These are phyloP conservation scores for Tipula helvola DNA, from an alignment of 2,888 invertebrate species.

Conservation along the genomic window DNA sequence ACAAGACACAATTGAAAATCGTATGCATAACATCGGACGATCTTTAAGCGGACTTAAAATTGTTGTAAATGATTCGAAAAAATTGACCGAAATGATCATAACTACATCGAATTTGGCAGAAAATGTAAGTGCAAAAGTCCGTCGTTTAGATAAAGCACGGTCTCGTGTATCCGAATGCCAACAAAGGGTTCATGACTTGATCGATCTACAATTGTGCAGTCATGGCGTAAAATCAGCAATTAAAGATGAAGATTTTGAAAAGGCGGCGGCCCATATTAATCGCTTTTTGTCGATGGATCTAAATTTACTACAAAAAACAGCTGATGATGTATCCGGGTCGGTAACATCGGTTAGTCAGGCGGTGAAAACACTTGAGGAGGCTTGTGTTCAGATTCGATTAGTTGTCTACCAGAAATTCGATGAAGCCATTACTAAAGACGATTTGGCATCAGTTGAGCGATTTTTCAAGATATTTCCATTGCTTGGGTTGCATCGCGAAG, in stretches of 20 bases:
- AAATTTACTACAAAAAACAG: slow-evolving; percentile 59
- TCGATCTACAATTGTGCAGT: slow-evolving; percentile 89
- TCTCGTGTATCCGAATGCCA: slow-evolving; percentile 90
- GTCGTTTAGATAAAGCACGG: slow-evolving; percentile 77
- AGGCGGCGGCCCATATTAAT: slow-evolving; percentile 88
- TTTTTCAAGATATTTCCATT: slow-evolving; percentile 96
- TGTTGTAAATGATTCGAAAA: slow-evolving; percentile 64
- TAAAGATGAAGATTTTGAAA: slow-evolving; percentile 90
- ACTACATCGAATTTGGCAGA: slow-evolving; percentile 81
- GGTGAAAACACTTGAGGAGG: slow-evolving; percentile 49
- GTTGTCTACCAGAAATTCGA: slow-evolving; percentile 74
- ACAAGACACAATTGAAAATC: slow-evolving; percentile 64
- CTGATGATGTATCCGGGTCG: slow-evolving; percentile 55
- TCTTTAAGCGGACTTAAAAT: slow-evolving; percentile 67
- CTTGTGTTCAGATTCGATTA: slow-evolving; percentile 51
- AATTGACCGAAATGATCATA: slow-evolving; percentile 72
- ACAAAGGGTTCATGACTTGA: slow-evolving; percentile 83
- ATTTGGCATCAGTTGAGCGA: slow-evolving; percentile 80
- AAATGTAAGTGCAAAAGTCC: slow-evolving; percentile 91
- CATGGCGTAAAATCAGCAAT: slow-evolving; percentile 95
- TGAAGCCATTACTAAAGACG: slow-evolving; percentile 78
- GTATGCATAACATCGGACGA: slow-evolving; percentile 66
- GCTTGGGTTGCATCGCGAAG: slow-evolving; percentile 80
- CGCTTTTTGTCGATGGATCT: slow-evolving; percentile 90
- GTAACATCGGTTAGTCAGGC: slow-evolving; percentile 36